These are phyloP conservation scores for Zoroaster sp. DNA, from an alignment of 53 echinoderm and acorn worm species.

Conservation along the genomic window DNA sequence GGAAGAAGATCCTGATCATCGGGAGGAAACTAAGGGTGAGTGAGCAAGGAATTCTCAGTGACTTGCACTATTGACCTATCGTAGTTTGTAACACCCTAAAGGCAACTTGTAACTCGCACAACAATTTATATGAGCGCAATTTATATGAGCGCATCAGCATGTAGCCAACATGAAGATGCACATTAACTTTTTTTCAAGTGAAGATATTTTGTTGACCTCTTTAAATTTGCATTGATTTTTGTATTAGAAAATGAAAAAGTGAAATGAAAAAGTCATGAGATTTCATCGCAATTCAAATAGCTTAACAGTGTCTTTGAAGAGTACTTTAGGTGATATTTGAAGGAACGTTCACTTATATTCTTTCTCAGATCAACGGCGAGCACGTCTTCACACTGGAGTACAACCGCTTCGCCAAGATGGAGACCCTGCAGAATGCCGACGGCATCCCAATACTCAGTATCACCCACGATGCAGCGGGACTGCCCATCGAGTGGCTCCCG, in stretches of 20 bases:
- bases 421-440: conserved; percentile 68
- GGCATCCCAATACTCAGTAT: conserved; percentile 71
- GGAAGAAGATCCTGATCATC: conserved; percentile 80
- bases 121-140: too few relatives aligned
- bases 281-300: neutral
- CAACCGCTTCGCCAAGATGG: conserved; percentile 77
- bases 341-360: neutral
- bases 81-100: too few relatives aligned
- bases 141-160: too few relatives aligned
- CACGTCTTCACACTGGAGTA: conserved; percentile 82
- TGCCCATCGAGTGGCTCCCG: conserved; percentile 77
- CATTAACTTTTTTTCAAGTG: too few relatives aligned
- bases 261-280: too few relatives aligned
- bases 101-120: too few relatives aligned
- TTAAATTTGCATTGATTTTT: too few relatives aligned
- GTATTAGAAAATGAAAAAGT: too few relatives aligned
- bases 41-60: neutral
- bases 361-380: conserved; percentile 75
- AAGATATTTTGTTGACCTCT: too few relatives aligned
- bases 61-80: too few relatives aligned
- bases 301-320: neutral
- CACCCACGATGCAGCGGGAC: conserved; percentile 71
- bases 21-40: conserved; percentile 87
- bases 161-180: too few relatives aligned
- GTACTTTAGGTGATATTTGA: neutral